Conservation (phyloP, 2,888 invertebrate genomes). For the Trichopria drosophilae region DNA sequence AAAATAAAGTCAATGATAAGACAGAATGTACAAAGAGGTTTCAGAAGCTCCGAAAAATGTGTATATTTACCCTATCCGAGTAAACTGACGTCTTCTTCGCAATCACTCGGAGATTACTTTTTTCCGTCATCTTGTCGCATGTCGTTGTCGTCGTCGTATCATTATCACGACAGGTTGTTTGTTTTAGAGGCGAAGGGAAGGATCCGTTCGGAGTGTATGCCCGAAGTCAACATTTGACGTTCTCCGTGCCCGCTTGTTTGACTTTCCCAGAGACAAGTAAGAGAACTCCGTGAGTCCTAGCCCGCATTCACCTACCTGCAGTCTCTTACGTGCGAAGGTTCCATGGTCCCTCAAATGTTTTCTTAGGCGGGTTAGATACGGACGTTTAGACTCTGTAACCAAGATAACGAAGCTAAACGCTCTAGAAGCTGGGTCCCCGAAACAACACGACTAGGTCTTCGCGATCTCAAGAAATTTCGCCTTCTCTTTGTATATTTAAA, state of each 20-base stretch:
- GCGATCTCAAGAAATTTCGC: constrained; percentile 11
- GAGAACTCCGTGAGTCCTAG: constrained; percentile 34
- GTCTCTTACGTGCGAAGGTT: constrained; percentile 32
- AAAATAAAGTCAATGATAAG: no score
- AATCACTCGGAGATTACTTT: no score
- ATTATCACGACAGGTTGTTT: constrained; percentile 57
- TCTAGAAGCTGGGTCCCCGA: constrained; percentile 3
- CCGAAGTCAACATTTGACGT: constrained; percentile 53
- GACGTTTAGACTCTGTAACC: constrained; percentile 7
- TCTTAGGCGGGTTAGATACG: constrained; percentile 54
- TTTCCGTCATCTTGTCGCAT: no score
- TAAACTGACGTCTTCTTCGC: no score
- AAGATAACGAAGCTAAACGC: constrained; percentile 24
- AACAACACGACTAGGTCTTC: constrained; percentile 12
- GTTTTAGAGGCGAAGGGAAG: constrained; percentile 41
- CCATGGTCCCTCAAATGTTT: constrained; percentile 53
- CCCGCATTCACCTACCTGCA: constrained; percentile 47
- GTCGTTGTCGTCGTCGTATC: no score
- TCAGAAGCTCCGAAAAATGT: constrained; percentile 19
- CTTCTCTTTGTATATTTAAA: no score
- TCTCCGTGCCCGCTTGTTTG: no score
- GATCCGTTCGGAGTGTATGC: constrained; percentile 51
- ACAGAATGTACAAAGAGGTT: no score
- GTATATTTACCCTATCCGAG: no score
- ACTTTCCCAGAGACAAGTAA: constrained; percentile 55